A percentile compares a stretch with the other conserved stretches of the same genome.
Conservation (phyloP, 64 coral and sea anemone species). For the Montipora cactus region DNA sequence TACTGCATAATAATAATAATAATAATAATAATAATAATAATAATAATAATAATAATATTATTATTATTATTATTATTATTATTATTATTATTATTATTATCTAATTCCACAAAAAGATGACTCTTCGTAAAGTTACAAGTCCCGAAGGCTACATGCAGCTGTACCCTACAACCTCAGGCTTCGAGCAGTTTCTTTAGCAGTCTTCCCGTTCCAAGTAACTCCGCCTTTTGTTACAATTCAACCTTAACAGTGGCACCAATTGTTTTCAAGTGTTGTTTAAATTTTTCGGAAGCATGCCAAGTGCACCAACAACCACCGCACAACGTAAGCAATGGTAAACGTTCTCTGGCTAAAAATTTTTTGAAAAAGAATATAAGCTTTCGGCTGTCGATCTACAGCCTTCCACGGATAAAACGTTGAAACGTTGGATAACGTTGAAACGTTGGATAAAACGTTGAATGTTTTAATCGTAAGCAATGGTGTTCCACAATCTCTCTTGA, state of each 20-base stretch:
- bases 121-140: neutral
- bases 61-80: neutral
- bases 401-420: too few species aligned
- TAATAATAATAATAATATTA: too few species aligned
- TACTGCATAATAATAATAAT: too few species aligned
- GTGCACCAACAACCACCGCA: conserved; percentile 17
- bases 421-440: too few species aligned
- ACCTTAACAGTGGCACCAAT: conserved; percentile 20
- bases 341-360: too few species aligned
- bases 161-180: conserved; percentile 10
- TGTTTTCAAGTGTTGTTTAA: conserved; percentile 34
- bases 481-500: conserved; percentile 48
- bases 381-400: too few species aligned
- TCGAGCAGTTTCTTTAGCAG: conserved; percentile 17
- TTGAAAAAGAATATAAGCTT: too few species aligned
- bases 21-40: too few species aligned
- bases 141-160: conserved; percentile 24
- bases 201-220: conserved; percentile 27
- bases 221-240: conserved; percentile 40
- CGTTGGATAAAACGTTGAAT: too few species aligned
- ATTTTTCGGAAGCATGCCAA: conserved; percentile 43
- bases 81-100: neutral
- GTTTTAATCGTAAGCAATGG: too few species aligned
- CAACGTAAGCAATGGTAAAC: conserved; percentile 16
- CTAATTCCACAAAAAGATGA: neutral